Evolutionary conservation across 2,888 invertebrate species (phyloP).

Genomic region (Gari tellinella): DNA sequence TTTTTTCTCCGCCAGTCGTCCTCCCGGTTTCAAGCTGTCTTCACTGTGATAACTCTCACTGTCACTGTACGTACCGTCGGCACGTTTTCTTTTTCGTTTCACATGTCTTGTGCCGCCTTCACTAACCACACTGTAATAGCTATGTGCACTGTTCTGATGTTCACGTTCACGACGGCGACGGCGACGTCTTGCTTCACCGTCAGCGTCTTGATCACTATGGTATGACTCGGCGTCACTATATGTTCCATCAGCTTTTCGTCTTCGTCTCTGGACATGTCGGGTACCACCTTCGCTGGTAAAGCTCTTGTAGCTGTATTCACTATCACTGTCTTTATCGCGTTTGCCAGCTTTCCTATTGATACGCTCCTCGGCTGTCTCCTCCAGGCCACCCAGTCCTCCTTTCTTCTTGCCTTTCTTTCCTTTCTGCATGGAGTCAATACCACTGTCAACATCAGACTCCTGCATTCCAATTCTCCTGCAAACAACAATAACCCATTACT

Average conservation of each 20-base stretch:
- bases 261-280: conserved; percentile 76
- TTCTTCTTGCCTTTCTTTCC: conserved; percentile 68
- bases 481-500: no score
- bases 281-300: conserved; percentile 82
- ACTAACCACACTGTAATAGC: conserved; percentile 81
- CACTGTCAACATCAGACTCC: conserved; percentile 77
- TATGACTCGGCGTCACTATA: conserved; percentile 80
- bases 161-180: conserved; percentile 79
- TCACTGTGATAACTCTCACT: conserved; percentile 82
- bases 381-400: conserved; percentile 56
- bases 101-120: conserved; percentile 83
- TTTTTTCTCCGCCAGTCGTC: conserved; percentile 71
- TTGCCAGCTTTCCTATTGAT: conserved; percentile 74
- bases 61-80: conserved; percentile 82
- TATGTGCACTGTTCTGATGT: conserved; percentile 82
- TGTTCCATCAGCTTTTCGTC: conserved; percentile 80
- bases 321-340: conserved; percentile 80
- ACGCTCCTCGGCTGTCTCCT: conserved; percentile 69
- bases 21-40: conserved; percentile 73
- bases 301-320: conserved; percentile 82
- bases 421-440: conserved; percentile 72
- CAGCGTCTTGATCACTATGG: conserved; percentile 80
- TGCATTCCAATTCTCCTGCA: conserved; percentile 73
- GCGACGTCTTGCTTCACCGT: conserved; percentile 79
- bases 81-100: conserved; percentile 69